Evolutionary conservation across 2,888 invertebrate species (phyloP).

Genomic region (Prenolepis imparis): DNA sequence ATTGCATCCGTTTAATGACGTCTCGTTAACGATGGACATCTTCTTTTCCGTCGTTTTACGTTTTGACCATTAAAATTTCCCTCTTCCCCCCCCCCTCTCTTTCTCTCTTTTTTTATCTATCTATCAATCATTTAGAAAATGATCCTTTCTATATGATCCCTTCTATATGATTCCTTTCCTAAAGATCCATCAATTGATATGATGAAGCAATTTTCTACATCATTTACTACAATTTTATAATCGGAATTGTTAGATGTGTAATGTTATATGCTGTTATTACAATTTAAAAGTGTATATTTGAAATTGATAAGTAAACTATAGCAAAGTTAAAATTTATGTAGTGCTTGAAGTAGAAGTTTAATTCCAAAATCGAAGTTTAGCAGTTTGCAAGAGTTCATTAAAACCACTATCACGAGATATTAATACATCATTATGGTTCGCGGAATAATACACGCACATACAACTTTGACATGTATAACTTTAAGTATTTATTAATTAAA

Average conservation of each 20-base stretch:
- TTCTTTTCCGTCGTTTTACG: conserved; percentile 64
- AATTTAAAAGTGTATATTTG: conserved; percentile 18
- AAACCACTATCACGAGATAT: conserved; percentile 44
- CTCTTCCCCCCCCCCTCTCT: neutral
- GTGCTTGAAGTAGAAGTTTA: conserved; percentile 38
- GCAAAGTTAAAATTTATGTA: conserved; percentile 45
- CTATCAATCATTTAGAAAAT: too few relatives aligned
- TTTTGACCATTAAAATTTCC: conserved; percentile 75
- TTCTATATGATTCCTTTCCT: neutral
- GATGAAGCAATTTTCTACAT: neutral
- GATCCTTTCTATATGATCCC: neutral
- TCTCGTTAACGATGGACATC: conserved; percentile 77
- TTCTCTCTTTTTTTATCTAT: neutral
- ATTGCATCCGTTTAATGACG: conserved; percentile 76
- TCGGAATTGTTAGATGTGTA: conserved; percentile 17
- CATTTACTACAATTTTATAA: conserved; percentile 7
- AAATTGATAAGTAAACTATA: conserved; percentile 18
- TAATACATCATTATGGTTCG: conserved; percentile 40
- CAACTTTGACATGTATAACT: conserved; percentile 28
- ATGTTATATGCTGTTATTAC: conserved; percentile 18
- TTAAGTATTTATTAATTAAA: conserved; percentile 41
- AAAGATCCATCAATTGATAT: conserved; percentile 14
- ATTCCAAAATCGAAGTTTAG: conserved; percentile 49
- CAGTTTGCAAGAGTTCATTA: conserved; percentile 42
- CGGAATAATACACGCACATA: neutral